Percentiles rank a stretch among this genome's conserved stretches.
Conservation (phyloP, 2,113 vertebrate genomes). For the Mustelus asterias region DNA sequence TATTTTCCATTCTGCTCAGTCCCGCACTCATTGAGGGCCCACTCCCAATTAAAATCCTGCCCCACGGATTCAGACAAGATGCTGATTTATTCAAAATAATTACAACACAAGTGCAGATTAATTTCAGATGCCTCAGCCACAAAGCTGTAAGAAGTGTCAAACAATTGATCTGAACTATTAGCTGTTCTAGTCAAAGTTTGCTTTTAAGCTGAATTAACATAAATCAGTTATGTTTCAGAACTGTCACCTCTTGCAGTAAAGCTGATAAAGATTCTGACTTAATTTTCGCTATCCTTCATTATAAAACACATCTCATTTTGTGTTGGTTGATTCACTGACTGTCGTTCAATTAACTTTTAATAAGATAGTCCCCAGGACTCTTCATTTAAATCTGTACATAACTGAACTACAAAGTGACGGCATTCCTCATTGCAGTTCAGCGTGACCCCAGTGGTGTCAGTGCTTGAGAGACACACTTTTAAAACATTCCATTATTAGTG, state of each 20-base stretch:
- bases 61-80: neutral
- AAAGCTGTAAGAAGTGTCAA: neutral
- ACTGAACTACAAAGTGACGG: neutral
- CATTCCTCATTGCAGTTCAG: neutral
- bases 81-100: neutral
- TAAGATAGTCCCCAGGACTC: neutral
- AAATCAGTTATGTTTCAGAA: neutral
- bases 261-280: neutral
- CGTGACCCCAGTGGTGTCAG: neutral
- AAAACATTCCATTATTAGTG: neutral
- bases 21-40: neutral
- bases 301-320: neutral
- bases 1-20: neutral
- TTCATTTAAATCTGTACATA: neutral
- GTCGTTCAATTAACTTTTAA: neutral
- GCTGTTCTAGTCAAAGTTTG: neutral
- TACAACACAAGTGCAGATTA: neutral
- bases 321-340: too few relatives aligned
- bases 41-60: neutral
- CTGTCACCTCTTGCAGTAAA: neutral
- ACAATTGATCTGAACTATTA: neutral
- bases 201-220: neutral
- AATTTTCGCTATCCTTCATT: constrained; percentile 5
- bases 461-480: too few relatives aligned
- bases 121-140: neutral